Base-by-base conservation (phyloP, 2,113 vertebrate genomes). In the Eonycteris spelaea region DNA sequence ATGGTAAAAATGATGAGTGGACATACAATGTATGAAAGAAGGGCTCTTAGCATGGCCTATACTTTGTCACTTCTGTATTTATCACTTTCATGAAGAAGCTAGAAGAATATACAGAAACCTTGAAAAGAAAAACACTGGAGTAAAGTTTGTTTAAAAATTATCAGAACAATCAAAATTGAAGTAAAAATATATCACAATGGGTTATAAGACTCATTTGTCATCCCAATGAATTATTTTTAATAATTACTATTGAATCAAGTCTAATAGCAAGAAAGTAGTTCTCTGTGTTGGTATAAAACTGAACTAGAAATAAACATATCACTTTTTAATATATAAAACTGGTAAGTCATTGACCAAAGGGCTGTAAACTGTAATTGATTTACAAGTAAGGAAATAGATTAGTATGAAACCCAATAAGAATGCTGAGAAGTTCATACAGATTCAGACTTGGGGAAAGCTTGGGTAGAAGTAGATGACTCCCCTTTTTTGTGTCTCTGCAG, bases 31-130 rank as follows among this genome's bases (percentile, higher is more conserved):
- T 51, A 14, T 73, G 40, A 33, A 75, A 77, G 12, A 63, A 91
- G 3, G 3, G 2, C 1, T 33, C 6, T n/a, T 24, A 18, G 35
- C 16, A 24, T 30, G 48, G 2, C 13, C 14, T 84, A 4, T 7
- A 51, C 1, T 86, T 55, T 35, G 9, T 22, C 24, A 57, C 1
- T 30, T 55, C 67, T n/a, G 5, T 89, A 63, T 40, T 77, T 71
- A 78, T 2, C 1, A 51, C 13, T 61, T 91, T 70, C 18, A 53
- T 55, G 4, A 79, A 53, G 30, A 80, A 78, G 2, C 1, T 26
- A 14, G 24, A 38, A 88, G 6, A 16, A 55, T 48, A 13, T 61
- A n/a, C 10, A 85, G n/a, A 87, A 73, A 61, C 2, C 0, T 26
- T 88, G 12, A 16, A 38, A 73, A 57, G 2, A 33, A 75, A 51